A percentile compares a stretch with the other conserved stretches of the same genome.
phyloP scores from a whole-genome alignment of 1,140 invertebrate genomes.

The Atta texana region DNA sequence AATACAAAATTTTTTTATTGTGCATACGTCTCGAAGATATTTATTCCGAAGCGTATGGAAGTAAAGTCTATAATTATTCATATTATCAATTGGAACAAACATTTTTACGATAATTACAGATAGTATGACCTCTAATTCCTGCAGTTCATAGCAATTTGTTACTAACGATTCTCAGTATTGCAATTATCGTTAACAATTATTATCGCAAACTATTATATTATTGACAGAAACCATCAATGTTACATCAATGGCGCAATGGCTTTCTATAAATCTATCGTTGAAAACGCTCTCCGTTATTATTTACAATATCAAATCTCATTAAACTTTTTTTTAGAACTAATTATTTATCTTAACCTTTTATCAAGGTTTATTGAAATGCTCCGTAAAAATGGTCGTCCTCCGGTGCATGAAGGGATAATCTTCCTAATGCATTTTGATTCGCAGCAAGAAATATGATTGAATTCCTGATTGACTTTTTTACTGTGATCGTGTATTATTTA shows the following conservation, averaged over 20 bases:
- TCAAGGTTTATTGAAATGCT: neutral
- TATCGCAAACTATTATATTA: too few species aligned
- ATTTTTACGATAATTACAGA: neutral
- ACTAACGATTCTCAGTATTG: neutral
- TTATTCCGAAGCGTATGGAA: neutral
- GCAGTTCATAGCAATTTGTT: neutral
- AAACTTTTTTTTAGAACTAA: constrained; percentile 15
- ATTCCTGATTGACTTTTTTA: neutral
- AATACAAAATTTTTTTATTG: too few species aligned
- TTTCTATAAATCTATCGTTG: neutral
- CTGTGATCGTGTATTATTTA: constrained; percentile 1
- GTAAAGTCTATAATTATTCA: neutral
- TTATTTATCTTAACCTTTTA: constrained; percentile 27
- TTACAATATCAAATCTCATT: constrained; percentile 17
- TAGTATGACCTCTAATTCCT: neutral
- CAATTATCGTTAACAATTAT: neutral
- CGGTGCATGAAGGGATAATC: constrained; percentile 3
- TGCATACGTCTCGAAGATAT: neutral
- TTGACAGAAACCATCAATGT: neutral
- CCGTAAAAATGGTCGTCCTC: constrained; percentile 5
- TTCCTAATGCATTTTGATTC: constrained; percentile 33
- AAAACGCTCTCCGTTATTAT: constrained; percentile 7
- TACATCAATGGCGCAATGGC: neutral
- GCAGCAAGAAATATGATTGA: neutral
- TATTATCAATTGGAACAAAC: neutral